Conservation (phyloP, 2,113 vertebrate species). For the Lanius ludovicianus region DNA sequence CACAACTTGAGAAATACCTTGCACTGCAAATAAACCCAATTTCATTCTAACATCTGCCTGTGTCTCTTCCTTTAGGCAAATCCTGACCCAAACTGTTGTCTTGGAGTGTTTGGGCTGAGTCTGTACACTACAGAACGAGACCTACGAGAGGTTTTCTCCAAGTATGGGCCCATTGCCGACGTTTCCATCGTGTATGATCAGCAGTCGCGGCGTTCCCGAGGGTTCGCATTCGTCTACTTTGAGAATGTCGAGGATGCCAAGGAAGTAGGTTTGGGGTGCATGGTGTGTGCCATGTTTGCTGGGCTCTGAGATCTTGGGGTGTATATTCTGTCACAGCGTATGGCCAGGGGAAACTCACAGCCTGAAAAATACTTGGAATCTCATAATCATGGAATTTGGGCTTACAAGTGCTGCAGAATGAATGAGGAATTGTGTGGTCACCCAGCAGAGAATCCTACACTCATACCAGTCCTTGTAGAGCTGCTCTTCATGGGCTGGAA, state of each 20-base stretch:
- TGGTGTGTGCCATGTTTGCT: neutral
- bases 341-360: accelerated
- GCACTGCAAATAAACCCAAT: neutral
- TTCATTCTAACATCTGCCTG: accelerated
- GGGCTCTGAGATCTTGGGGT: neutral
- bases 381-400: accelerated
- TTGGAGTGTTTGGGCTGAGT: constrained; percentile 95
- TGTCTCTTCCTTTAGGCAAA: constrained; percentile 79
- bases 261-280: constrained; percentile 76
- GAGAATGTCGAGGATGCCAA: constrained; percentile 91
- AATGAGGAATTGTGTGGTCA: accelerated
- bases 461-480: accelerated
- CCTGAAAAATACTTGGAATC: neutral
- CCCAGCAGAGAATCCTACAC: accelerated
- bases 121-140: constrained; percentile 95
- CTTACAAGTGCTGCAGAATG: neutral
- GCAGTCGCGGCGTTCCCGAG: constrained; percentile 92
- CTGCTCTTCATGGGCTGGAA: neutral
- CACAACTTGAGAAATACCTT: neutral
- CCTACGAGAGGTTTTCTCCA: constrained; percentile 93
- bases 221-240: constrained; percentile 96
- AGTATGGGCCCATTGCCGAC: constrained; percentile 90
- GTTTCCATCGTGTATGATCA: constrained; percentile 95
- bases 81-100: constrained; percentile 92
- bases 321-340: neutral